These are phyloP conservation scores for Sarcophaga rosellei DNA, from an alignment of 2,888 invertebrate species.

Conservation along the genomic window DNA sequence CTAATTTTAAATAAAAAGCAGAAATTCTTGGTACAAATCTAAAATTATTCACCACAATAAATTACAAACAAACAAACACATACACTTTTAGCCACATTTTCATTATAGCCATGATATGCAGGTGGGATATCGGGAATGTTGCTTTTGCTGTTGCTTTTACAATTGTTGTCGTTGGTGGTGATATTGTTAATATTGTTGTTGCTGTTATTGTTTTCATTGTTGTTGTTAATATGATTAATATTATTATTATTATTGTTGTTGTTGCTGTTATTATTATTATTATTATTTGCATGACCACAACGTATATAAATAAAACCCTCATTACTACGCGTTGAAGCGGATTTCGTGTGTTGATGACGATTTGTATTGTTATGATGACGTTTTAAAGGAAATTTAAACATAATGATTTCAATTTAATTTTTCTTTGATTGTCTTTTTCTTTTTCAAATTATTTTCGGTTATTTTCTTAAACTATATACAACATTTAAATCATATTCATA, in stretches of 20 bases:
- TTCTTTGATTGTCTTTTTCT: not conserved
- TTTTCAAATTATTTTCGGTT: not conserved
- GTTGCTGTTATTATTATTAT: constrained; percentile 22
- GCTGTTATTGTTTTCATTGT: not conserved
- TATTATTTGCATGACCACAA: constrained; percentile 64
- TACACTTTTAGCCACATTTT: constrained; percentile 64
- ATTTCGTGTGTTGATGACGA: constrained; percentile 63
- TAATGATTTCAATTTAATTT: constrained; percentile 17
- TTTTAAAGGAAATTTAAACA: constrained; percentile 69
- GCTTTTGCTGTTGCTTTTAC: not conserved
- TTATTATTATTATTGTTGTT: constrained; percentile 36
- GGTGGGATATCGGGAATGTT: constrained; percentile 41
- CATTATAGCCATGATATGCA: constrained; percentile 44
- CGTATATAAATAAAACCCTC: constrained; percentile 73
- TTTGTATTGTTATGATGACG: constrained; percentile 67
- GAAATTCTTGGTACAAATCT: no score
- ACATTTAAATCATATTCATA: no score
- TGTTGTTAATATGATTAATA: constrained; percentile 30
- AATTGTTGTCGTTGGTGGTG: not conserved
- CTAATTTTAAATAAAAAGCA: no score
- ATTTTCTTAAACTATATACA: not conserved
- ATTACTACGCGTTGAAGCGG: constrained; percentile 72
- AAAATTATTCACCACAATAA: no score
- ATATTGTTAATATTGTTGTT: not conserved
- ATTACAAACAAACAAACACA: constrained; percentile 39